Base-by-base conservation (phyloP, 2,113 vertebrate genomes). In the Lepisosteus oculatus region DNA sequence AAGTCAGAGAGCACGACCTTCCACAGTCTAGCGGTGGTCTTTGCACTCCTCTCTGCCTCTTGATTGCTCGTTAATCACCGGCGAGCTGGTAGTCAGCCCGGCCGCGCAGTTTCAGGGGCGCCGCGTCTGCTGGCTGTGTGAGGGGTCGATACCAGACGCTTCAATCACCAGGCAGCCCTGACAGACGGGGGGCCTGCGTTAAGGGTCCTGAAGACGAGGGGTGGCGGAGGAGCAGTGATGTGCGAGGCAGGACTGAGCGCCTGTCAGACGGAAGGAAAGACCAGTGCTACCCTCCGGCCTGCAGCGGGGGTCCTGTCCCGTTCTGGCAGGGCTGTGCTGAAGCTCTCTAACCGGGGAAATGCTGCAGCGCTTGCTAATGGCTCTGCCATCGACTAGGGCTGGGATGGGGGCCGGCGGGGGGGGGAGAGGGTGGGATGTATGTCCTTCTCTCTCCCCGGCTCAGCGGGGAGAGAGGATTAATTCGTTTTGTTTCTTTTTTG, bases 31-130 rank as follows among this genome's bases (percentile, higher is more conserved):
- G 55, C 65, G 64, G 65, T 63, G 61, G 17, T 42, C 61, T 55
- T 51, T 61, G 51, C 55, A 45, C 55, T 61, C 51, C 55, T 44
- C 54, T 47, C 54, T 59, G 70, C 70, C 54, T 72, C 62, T 63
- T 71, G 61, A 71, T 71, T 65, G 61, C 63, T 71, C 61, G 29
- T 47, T 72, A 65, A 72, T 72, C 64, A 72, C 64, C 41, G 70
- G 70, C 51, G 70, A 71, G 61, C 17, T 29, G 70, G 61, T 17
- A 62, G 43, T 51, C 61, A n/a, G 6, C 42, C n/a, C 44, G 54
- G 29, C 15, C 29, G 57, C 15, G 29, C 61, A 29, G 29, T 29
- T 29, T 29, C 29, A 29, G 29, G 1, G 2, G 29, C 29, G 29
- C 29, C 29, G 29, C 15, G 57, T 12, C 43, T 9, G 43, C 56